A percentile compares a stretch with the other conserved stretches of the same genome.
Conservation (phyloP, 2,797 vertebrate species). For the Denticeps clupeoides region DNA sequence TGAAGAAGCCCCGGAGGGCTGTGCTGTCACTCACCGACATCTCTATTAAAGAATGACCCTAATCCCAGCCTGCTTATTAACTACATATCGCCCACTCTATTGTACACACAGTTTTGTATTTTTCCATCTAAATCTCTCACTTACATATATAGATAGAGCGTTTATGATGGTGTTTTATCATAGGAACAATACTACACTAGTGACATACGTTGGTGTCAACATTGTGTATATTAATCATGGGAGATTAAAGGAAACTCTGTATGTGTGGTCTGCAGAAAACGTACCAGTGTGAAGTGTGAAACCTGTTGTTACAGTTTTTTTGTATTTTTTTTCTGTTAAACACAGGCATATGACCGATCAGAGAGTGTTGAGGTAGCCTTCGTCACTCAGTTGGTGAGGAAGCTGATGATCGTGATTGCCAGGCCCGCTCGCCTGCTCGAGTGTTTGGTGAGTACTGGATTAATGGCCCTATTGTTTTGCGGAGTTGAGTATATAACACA, state of each 20-base stretch:
- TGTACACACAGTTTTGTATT: conserved; percentile 11
- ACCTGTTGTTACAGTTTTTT: too few species aligned
- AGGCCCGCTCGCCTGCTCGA: conserved; percentile 88
- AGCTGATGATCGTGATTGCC: conserved; percentile 91
- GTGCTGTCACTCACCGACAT: conserved; percentile 26
- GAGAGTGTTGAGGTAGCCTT: conserved; percentile 90
- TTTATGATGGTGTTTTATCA: too few species aligned
- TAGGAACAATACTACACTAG: too few species aligned
- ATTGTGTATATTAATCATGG: too few species aligned
- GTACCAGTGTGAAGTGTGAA: too few species aligned
- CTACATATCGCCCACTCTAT: conserved; percentile 18
- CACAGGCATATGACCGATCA: conserved; percentile 85
- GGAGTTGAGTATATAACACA: too few species aligned
- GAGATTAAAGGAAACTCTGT: too few species aligned
- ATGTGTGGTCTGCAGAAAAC: too few species aligned
- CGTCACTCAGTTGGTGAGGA: conserved; percentile 83
- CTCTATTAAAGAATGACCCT: conserved; percentile 35
- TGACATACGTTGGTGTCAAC: too few species aligned
- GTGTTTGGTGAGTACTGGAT: conserved; percentile 74
- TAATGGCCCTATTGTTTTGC: conserved; percentile 7
- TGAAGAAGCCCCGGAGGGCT: conserved; percentile 30
- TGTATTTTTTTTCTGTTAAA: background rate
- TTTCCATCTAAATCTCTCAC: too few species aligned
- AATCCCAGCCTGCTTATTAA: conserved; percentile 37
- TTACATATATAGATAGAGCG: too few species aligned